Conservation (phyloP, 2,888 invertebrate species). For the Limenitis camilla region DNA sequence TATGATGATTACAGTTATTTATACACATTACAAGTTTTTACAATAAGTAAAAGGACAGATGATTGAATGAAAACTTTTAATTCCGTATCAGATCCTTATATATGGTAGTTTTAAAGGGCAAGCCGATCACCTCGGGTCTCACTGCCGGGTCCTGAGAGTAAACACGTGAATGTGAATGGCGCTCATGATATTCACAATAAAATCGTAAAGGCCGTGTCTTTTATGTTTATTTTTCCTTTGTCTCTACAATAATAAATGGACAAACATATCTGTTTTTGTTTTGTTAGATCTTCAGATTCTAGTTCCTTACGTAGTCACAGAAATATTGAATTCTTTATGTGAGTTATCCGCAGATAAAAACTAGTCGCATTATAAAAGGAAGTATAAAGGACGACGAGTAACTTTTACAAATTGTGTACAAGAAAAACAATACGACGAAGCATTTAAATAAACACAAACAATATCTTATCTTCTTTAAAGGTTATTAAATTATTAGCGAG, state of each 20-base stretch:
- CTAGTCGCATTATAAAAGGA: neutral
- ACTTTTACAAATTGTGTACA: constrained; percentile 1
- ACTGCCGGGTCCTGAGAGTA: constrained; percentile 52
- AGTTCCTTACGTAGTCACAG: too few relatives aligned
- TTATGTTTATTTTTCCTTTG: neutral
- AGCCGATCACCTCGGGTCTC: constrained; percentile 44
- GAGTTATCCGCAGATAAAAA: neutral
- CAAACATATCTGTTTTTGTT: too few relatives aligned
- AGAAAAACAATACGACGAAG: neutral
- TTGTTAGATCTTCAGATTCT: too few relatives aligned
- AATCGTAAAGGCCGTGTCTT: constrained; percentile 8
- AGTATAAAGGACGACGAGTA: neutral
- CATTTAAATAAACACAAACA: neutral
- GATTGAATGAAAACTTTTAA: constrained; percentile 21
- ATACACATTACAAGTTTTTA: too few relatives aligned
- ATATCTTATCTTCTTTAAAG: neutral
- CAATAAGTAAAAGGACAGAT: constrained; percentile 25
- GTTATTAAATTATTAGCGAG: constrained; percentile 2
- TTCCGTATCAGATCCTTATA: constrained; percentile 36
- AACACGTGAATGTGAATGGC: constrained; percentile 30
- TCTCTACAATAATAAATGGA: too few relatives aligned
- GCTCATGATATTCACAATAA: constrained; percentile 2
- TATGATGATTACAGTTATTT: too few relatives aligned
- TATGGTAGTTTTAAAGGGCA: constrained; percentile 33
- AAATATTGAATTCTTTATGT: too few relatives aligned